phyloP scores from a whole-genome alignment of 92 coral and sea anemone genomes.

The Epizoanthus stellaris region DNA sequence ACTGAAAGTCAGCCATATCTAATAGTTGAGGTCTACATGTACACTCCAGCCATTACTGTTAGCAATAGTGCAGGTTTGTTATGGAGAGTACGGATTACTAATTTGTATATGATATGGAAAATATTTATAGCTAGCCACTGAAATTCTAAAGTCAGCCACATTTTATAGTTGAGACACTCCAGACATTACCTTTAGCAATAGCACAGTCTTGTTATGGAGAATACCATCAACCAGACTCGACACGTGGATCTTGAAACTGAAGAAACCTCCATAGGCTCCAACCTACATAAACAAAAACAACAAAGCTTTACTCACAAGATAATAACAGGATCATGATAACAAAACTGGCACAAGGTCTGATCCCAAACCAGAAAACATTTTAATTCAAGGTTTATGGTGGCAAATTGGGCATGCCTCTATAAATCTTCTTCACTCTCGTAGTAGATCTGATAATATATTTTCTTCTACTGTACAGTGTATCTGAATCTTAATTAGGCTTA shows the following conservation, averaged over 20 bases:
- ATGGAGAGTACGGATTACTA: not conserved
- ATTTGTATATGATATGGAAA: too few species aligned
- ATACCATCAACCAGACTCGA: constrained; percentile 62
- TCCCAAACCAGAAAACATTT: too few species aligned
- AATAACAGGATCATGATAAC: too few species aligned
- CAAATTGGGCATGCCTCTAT: too few species aligned
- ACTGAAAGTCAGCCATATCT: not conserved
- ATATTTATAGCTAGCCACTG: not conserved
- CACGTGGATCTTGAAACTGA: constrained; percentile 75
- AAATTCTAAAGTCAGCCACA: too few species aligned
- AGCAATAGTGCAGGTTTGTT: too few species aligned
- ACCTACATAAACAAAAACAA: constrained; percentile 63
- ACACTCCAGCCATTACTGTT: constrained; percentile 25
- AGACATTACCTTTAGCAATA: constrained; percentile 75
- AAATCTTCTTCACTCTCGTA: too few species aligned
- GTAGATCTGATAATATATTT: too few species aligned
- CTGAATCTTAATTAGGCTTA: too few species aligned
- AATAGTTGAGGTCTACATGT: not conserved
- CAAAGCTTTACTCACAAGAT: not conserved
- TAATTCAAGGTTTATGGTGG: too few species aligned
- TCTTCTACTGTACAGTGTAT: too few species aligned
- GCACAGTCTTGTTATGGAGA: constrained; percentile 40
- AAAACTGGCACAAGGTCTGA: too few species aligned
- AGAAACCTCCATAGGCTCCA: constrained; percentile 89
- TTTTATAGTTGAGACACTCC: not conserved